Percentiles rank a stretch among this genome's conserved stretches.
These are phyloP conservation scores for Gorsachius magnificus DNA, from an alignment of 2,797 vertebrate species.

Conservation along the genomic window DNA sequence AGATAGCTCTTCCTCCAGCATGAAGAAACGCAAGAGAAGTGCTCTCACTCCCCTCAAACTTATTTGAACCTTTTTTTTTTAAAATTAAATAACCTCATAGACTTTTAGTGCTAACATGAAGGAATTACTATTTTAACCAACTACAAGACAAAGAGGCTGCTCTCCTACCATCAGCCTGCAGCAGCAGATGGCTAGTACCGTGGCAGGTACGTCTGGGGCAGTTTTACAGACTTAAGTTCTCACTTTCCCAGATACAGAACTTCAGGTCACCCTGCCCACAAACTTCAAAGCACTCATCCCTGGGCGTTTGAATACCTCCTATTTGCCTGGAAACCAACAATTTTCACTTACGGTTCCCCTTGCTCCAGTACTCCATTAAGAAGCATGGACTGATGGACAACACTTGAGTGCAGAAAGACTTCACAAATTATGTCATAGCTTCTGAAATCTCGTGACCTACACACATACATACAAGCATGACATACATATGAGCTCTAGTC, in stretches of 20 bases:
- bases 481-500: background rate
- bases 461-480: background rate
- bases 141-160: background rate
- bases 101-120: background rate
- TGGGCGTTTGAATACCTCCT: background rate
- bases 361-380: background rate
- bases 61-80: background rate
- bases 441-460: background rate
- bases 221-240: background rate
- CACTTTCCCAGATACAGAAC: background rate
- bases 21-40: background rate
- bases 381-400: background rate
- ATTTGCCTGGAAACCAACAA: background rate
- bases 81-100: background rate
- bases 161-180: background rate
- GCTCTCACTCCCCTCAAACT: background rate
- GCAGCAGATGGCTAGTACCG: background rate
- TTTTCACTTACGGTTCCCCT: background rate
- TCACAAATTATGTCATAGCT: background rate
- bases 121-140: background rate
- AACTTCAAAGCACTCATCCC: background rate
- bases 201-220: background rate
- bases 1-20: background rate
- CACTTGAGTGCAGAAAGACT: accelerated
- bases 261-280: background rate